phyloP scores from a whole-genome alignment of 2,113 vertebrate genomes.

The Ia io region DNA sequence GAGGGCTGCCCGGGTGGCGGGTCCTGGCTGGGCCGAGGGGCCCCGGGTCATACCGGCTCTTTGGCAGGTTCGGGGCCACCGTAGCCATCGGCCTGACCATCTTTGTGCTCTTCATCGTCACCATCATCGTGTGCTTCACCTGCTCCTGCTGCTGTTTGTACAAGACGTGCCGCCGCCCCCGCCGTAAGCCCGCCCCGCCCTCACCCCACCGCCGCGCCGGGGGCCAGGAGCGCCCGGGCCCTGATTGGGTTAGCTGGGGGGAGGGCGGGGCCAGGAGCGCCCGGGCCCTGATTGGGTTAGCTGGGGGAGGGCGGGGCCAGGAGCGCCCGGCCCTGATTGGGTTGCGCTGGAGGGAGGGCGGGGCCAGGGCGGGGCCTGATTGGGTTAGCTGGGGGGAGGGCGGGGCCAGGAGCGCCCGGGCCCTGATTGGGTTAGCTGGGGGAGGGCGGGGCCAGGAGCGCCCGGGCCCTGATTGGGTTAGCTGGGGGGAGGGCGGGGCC shows the following conservation, averaged over 20 bases:
- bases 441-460: neutral
- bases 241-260: neutral
- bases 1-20: neutral
- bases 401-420: neutral
- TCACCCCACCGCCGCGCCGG: too few relatives aligned
- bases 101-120: conserved; percentile 71
- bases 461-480: conserved; percentile 5
- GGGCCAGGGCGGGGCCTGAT: neutral
- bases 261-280: neutral
- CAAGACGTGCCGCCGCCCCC: conserved; percentile 88
- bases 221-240: neutral
- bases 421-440: neutral
- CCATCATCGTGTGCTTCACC: conserved; percentile 89
- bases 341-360: neutral
- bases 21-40: rapidly evolving
- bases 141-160: conserved; percentile 95
- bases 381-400: neutral
- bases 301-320: neutral
- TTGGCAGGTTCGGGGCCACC: conserved; percentile 67
- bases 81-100: conserved; percentile 75
- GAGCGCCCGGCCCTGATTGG: neutral
- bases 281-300: neutral
- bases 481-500: neutral
- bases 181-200: conserved; percentile 89
- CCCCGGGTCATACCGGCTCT: neutral